Percentiles rank a stretch among this genome's conserved stretches.
These are phyloP conservation scores for Physella acuta DNA, from an alignment of 1,140 invertebrate genomes.

Conservation along the genomic window DNA sequence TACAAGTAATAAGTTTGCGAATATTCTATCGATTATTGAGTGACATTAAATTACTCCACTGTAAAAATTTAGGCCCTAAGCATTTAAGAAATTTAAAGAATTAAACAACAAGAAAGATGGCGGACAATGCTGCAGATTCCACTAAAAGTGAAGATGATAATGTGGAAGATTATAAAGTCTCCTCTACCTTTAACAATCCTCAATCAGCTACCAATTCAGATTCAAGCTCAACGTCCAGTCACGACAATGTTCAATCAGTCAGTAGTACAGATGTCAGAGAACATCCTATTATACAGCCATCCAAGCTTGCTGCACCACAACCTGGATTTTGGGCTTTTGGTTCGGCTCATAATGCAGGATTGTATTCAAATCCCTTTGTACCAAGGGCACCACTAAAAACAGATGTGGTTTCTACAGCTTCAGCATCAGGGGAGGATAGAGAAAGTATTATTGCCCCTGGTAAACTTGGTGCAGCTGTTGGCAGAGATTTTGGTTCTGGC, in stretches of 20 bases:
- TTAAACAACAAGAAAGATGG: too few relatives aligned
- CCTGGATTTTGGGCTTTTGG: conserved; percentile 18
- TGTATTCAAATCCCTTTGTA: conserved; percentile 38
- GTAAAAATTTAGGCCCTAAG: too few relatives aligned
- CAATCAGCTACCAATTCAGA: conserved; percentile 5
- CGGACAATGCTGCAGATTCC: too few relatives aligned
- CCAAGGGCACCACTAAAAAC: conserved; percentile 32
- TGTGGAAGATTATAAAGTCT: conserved; percentile 6
- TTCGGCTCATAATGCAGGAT: neutral
- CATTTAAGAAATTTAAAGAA: too few relatives aligned
- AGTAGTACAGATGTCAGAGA: conserved; percentile 21
- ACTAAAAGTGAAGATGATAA: conserved; percentile 26
- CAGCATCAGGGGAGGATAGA: conserved; percentile 15
- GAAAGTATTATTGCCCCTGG: conserved; percentile 39
- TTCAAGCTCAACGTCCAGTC: too few relatives aligned
- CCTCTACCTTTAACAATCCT: conserved; percentile 15
- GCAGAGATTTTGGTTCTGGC: conserved; percentile 9
- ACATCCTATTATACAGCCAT: conserved; percentile 13
- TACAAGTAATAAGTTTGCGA: too few relatives aligned
- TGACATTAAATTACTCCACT: too few relatives aligned
- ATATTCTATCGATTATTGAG: too few relatives aligned
- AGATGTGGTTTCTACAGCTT: conserved; percentile 38
- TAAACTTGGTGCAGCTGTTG: conserved; percentile 30
- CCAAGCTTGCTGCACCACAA: neutral
- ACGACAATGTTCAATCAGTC: conserved; percentile 15